Evolutionary conservation across 2,113 vertebrate species (phyloP).

Genomic region (Alligator sinensis): DNA sequence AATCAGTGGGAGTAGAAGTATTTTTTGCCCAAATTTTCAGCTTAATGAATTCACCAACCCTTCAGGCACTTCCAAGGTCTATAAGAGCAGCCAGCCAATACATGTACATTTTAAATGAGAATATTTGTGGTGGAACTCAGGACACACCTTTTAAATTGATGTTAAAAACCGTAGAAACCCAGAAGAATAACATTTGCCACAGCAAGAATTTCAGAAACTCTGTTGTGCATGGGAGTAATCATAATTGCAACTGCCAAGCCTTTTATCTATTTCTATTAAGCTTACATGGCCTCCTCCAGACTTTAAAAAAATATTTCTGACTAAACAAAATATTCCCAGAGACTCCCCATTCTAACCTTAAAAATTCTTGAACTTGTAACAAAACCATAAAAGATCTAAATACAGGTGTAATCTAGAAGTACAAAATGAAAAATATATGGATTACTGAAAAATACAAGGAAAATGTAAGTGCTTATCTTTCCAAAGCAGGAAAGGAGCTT

Average conservation of each 20-base stretch:
- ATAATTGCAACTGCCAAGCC: not conserved
- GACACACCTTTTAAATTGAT: not conserved
- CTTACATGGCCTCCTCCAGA: not conserved
- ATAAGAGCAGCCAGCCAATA: not conserved
- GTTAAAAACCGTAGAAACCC: not conserved
- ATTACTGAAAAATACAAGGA: not conserved
- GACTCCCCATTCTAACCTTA: not conserved
- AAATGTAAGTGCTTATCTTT: not conserved
- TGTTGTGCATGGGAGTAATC: not conserved
- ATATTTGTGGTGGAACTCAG: not conserved
- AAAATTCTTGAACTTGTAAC: not conserved
- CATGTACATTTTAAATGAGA: not conserved
- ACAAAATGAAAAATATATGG: not conserved
- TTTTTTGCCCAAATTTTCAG: not conserved
- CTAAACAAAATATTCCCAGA: not conserved
- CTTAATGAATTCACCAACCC: not conserved
- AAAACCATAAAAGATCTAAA: not conserved
- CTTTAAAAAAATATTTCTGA: not conserved
- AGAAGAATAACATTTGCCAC: not conserved
- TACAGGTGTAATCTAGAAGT: not conserved
- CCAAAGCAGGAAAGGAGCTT: not conserved
- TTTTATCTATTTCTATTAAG: not conserved
- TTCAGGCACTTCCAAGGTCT: not conserved
- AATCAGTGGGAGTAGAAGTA: not conserved
- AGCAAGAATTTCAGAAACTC: not conserved